Evolutionary conservation across 1,140 invertebrate genomes (phyloP), one percentile per base, ranked within the genome.

Genomic region (Onthophagus taurus): DNA sequence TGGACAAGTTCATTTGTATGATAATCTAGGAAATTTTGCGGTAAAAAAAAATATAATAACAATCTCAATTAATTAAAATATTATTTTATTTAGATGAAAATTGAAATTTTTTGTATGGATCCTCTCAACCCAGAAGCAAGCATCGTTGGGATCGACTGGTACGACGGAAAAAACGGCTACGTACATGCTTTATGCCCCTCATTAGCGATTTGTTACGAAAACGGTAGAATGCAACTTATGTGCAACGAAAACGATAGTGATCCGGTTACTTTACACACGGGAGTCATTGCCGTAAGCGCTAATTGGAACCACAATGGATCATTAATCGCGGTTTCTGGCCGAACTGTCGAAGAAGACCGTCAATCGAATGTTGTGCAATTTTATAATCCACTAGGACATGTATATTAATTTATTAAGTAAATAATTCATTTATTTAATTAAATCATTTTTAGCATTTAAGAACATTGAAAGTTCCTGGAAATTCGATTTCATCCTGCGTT

Each of bases 1-100:
- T 69, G 92, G 93, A 3, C 89, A 97, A 69, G 73, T 97, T 31
- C 92, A 98, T 69, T 66, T 94, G 1, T 99, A 96, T 70, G 94
- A 98, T 63, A 85, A 86, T 61, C 83, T 85, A 60, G 95, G 95
- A 44, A 78, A 76, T 58, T 80, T 80, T 66, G 72, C 72, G 20
- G 76, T 78, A 50, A 44, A 59, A 47, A 30, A 26, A 5, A 33
- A 8, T n/a, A n/a, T n/a, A n/a, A n/a, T n/a, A n/a, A n/a, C n/a
- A n/a, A n/a, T n/a, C n/a, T n/a, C n/a, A n/a, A n/a, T n/a, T n/a
- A n/a, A n/a, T n/a, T n/a, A n/a, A n/a, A n/a, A n/a, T 33, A 33
- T 33, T 12, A 33, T 33, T 33, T 14, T 7, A 8, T 33, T 33
- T 54, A 83, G 81, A 80, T 81, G 74, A 77, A 77, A 52, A 56